Evolutionary conservation across 2,113 vertebrate genomes (phyloP), one percentile per base, ranked within the genome.

Genomic region (Alces alces): DNA sequence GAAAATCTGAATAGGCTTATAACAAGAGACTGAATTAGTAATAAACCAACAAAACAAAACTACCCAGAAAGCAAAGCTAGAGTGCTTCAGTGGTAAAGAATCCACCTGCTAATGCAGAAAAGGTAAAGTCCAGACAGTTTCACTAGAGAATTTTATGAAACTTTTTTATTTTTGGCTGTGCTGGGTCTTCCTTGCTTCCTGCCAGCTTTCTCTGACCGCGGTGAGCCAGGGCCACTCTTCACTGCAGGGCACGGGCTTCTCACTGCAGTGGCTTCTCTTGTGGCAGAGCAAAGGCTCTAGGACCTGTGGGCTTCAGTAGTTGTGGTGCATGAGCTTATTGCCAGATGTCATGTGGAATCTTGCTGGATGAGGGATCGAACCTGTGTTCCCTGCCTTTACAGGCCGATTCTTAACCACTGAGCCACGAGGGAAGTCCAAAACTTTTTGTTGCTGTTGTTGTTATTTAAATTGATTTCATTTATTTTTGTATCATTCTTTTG

Each of bases 21-120:
- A 57, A 79, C 47, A 93, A 93, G 54, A 89, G 6, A 64, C 25
- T 39, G 14, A 73, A 55, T 91, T 70, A 70, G 66, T 64, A 89
- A 90, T 50, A 70, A 43, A 80, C 80, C 12, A 82, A 78, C 47
- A 73, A 36, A 80, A 84, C 47, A 70, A 52, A 94, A 82, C 43
- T 93, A 90, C 5, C 10, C 14, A 66, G 10, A 57, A 82, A 91
- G 43, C 50, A 93, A 93, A 89, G 14, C 36, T 23, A 70, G n/a
- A 70, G 19, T 23, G 66, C 4, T 70, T 70, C n/a, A 12, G n/a
- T 36, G 66, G n/a, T 36, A 11, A 21, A 70, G n/a, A 70, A 70
- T 70, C 66, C 66, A 12, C 66, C n/a, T 36, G n/a, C 19, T n/a
- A 70, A 3, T 6, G n/a, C 23, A 70, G 66, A 70, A 70, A 70